phyloP scores from a whole-genome alignment of 2,113 vertebrate genomes.

The Aegotheles bennettii region DNA sequence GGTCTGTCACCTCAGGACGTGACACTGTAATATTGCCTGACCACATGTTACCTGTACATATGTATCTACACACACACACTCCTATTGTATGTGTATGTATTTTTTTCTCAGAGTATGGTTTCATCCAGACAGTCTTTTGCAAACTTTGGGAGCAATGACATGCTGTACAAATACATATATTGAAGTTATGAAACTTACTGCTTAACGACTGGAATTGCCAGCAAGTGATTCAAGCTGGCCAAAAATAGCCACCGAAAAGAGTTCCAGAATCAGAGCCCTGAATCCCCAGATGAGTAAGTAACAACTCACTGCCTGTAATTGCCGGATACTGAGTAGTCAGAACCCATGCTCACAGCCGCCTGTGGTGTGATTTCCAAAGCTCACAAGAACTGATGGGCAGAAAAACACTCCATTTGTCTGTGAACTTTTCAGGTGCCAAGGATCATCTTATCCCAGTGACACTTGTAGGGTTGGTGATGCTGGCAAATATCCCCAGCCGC shows the following conservation, averaged over 20 bases:
- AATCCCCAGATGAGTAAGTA: background rate
- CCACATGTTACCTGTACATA: accelerated
- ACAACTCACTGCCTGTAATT: background rate
- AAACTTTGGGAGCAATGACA: background rate
- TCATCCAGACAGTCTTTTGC: background rate
- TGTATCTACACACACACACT: too few relatives aligned
- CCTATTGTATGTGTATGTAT: accelerated
- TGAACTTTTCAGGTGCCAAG: background rate
- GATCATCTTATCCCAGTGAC: background rate
- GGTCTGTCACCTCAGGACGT: background rate
- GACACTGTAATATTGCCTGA: accelerated
- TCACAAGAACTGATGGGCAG: background rate
- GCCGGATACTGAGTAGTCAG: background rate
- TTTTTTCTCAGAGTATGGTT: accelerated
- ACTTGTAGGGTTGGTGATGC: background rate
- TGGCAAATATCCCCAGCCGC: background rate
- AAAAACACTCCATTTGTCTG: background rate
- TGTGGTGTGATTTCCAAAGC: background rate
- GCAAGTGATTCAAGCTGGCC: background rate
- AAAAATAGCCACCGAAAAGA: background rate
- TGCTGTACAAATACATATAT: background rate
- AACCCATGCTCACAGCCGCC: background rate
- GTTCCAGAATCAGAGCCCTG: background rate
- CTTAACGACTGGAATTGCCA: background rate
- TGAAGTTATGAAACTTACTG: background rate